Conservation (phyloP, 2,888 invertebrate genomes). For the Brassicogethes aeneus region DNA sequence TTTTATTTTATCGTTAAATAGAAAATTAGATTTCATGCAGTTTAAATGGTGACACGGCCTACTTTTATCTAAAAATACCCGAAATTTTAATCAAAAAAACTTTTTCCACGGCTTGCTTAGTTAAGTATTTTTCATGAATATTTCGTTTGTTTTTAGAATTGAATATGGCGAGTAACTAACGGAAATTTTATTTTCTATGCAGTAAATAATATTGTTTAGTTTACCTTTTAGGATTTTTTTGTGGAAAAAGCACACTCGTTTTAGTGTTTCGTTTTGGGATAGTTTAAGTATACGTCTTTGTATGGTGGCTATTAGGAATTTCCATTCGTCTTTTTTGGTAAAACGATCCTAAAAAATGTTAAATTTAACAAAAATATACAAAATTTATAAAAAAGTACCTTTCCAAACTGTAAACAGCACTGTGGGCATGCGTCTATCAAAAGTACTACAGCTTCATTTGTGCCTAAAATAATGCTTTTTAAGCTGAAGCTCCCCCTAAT, state of each 20-base stretch:
- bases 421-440: slow-evolving; percentile 53
- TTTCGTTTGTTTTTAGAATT: too few species aligned
- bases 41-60: too few species aligned
- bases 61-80: too few species aligned
- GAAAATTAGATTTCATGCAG: too few species aligned
- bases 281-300: slow-evolving; percentile 37
- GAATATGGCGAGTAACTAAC: too few species aligned
- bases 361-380: slow-evolving; percentile 1
- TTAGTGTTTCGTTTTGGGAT: slow-evolving; percentile 29
- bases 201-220: too few species aligned
- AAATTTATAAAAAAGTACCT: too few species aligned
- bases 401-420: slow-evolving; percentile 54
- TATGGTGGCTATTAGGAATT: slow-evolving; percentile 36
- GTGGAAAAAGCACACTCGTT: slow-evolving; percentile 34
- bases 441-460: slow-evolving; percentile 45
- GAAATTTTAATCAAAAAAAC: too few species aligned
- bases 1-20: too few species aligned
- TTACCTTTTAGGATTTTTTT: slow-evolving; percentile 37
- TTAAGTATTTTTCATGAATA: too few species aligned
- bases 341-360: slow-evolving; percentile 37
- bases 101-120: too few species aligned
- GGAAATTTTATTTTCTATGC: too few species aligned
- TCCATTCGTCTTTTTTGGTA: slow-evolving; percentile 40
- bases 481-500: slow-evolving; percentile 47
- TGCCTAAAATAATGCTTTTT: slow-evolving; percentile 42